Evolutionary conservation across 2,113 vertebrate genomes (phyloP).

Genomic region (Xerus inauris): DNA sequence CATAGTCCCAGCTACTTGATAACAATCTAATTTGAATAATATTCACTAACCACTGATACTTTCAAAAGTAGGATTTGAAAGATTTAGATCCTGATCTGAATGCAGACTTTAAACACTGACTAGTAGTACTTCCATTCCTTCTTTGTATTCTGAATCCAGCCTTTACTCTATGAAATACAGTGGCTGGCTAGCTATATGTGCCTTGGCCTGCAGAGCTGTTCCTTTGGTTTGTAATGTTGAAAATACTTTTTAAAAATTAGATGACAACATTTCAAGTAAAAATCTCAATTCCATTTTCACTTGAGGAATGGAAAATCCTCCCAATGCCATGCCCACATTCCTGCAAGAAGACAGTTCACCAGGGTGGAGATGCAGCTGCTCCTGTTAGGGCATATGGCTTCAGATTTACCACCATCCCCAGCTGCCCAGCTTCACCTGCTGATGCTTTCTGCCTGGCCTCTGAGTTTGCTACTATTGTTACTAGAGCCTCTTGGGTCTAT

Average conservation of each 20-base stretch:
- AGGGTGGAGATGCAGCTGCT: conserved; percentile 58
- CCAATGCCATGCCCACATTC: conserved; percentile 45
- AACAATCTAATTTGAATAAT: conserved; percentile 39
- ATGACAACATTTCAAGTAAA: conserved; percentile 53
- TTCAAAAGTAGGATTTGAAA: conserved; percentile 21
- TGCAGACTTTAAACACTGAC: not conserved
- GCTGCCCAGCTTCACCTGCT: conserved; percentile 51
- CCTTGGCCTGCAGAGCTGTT: not conserved
- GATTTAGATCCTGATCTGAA: not conserved
- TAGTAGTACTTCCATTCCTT: not conserved
- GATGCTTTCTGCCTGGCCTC: not conserved
- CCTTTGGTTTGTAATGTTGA: not conserved
- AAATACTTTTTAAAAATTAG: conserved; percentile 4
- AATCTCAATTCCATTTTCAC: conserved; percentile 44
- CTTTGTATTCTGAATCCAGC: not conserved
- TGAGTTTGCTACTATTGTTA: not conserved
- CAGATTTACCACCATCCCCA: conserved; percentile 32
- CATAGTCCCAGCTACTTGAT: not conserved
- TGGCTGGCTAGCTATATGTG: not conserved
- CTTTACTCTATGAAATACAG: not conserved
- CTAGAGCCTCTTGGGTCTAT: not conserved
- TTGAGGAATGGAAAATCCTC: conserved; percentile 39
- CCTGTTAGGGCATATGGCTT: not conserved
- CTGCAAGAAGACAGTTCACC: not conserved
- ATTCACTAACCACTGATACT: not conserved